Base-by-base conservation (phyloP, 1,140 invertebrate species). In the Rhagoletis pomonella region DNA sequence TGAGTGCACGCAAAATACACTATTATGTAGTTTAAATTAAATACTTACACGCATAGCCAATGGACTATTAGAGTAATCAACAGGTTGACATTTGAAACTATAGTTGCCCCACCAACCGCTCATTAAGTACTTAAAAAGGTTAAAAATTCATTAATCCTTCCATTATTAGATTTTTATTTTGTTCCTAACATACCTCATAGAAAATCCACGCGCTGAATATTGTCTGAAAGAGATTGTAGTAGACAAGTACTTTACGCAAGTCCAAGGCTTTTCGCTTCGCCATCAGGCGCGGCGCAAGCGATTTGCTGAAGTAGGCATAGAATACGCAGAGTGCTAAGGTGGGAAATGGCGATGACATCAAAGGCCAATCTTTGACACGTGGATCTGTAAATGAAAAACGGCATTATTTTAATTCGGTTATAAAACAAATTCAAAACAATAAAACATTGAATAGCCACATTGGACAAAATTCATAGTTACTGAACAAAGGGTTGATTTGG, bases 51-150 rank as follows among this genome's bases (percentile, higher is more conserved):
- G 95, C 91, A 98, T 94, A 39, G 97, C 97, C 94, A 96, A 94
- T 17, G 96, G 96, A 93, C 95, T 97, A 87, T 96, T 94, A 1
- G 97, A 97, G 92, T 98, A 99, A 93, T 98, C 97, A 60, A 99
- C 98, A 44, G 97, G 97, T 94, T 99, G 98, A 94, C 98, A 99
- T 89, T 95, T 95, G 92, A 98, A 97, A 94, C 97, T 98, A 94
- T 99, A 99, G 89, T 96, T 95, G 89, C 95, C 96, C 95, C 96
- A 96, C 96, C 96, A 97, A 86, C 97, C 97, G 89, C 96, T 97
- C 95, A 96, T 96, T 93, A 97, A 94, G 93, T 96, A 97, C 96
- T 97, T 94, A 90, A 91, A 88, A 90, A 89, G 17, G 87, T 6
- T 10, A 77, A 81, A 77, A 6, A 17, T 81, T 44, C 19, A 67